phyloP scores from a whole-genome alignment of 2,113 vertebrate genomes.

The Ciconia stormi region DNA sequence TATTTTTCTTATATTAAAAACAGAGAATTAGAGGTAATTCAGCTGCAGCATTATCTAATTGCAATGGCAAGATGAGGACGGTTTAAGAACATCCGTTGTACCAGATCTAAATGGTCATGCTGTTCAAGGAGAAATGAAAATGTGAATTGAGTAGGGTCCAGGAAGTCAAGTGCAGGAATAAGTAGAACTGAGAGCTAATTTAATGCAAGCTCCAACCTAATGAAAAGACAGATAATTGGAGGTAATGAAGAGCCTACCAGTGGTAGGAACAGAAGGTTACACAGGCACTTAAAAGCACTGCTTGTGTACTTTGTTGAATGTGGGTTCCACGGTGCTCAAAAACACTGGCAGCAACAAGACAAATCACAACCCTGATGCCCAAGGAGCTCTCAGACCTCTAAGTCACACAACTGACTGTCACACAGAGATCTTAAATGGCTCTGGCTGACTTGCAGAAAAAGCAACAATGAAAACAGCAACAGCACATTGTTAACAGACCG shows the following conservation, averaged over 20 bases:
- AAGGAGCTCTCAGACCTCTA: neutral
- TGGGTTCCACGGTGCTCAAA: neutral
- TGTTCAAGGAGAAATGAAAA: neutral
- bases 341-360: fast-evolving
- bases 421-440: neutral
- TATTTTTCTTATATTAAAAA: neutral
- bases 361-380: neutral
- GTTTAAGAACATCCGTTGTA: neutral
- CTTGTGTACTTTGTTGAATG: neutral
- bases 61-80: neutral
- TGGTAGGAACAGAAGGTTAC: neutral
- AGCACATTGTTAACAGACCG: neutral
- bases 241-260: neutral
- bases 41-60: neutral
- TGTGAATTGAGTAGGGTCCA: neutral
- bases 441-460: neutral
- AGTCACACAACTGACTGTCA: neutral
- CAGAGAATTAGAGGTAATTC: neutral
- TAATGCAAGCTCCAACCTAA: neutral
- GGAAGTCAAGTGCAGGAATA: neutral
- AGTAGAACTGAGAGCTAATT: neutral
- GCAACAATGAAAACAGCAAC: neutral
- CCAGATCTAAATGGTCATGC: neutral
- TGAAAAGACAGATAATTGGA: neutral
- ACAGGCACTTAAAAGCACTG: neutral